Evolutionary conservation across 2,113 vertebrate species (phyloP), one percentile per base, ranked within the genome.

Genomic region (Alethe diademata): DNA sequence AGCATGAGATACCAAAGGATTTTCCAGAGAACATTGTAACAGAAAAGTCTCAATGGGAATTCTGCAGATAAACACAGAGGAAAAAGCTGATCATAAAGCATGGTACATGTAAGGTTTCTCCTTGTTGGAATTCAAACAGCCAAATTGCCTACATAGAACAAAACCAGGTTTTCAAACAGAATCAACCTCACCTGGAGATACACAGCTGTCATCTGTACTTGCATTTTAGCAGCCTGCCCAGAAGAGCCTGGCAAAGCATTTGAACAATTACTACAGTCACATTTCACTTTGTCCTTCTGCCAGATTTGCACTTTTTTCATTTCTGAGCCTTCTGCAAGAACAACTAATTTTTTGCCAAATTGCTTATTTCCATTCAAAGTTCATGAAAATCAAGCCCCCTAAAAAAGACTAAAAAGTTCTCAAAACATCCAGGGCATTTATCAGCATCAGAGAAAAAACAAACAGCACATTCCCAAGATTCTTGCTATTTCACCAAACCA

Each of bases 151-250:
- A 48, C 67, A 50, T 20, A 86, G 78, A 96, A 94, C 83, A 93
- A 96, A 93, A 74, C 33, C 54, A 60, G 54, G 62, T 57, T 92
- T 85, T 94, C 90, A 90, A 92, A 94, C 43, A 48, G 70, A 81
- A 85, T 62, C 86, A 74, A 1, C 75, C 53, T 80, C 74, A 95
- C 95, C 96, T 95, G 90, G 78, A 97, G 92, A 90, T 36, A 90
- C 70, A 86, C 94, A 96, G 94, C 93, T 96, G 93, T 93, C 93
- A 94, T 7, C 81, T 60, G 48, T 74, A 54, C 82, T 92, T n/a
- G 28, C 25, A 35, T 72, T 88, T 86, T 42, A 95, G 66, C 73
- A 92, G 86, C 78, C 57, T 86, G 78, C 38, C 89, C 90, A 76
- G 53, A 43, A 95, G 78, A 91, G 31, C 43, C 85, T n/a, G 36